Evolutionary conservation across 2,797 vertebrate species (phyloP).

Genomic region (Graptemys geographica): DNA sequence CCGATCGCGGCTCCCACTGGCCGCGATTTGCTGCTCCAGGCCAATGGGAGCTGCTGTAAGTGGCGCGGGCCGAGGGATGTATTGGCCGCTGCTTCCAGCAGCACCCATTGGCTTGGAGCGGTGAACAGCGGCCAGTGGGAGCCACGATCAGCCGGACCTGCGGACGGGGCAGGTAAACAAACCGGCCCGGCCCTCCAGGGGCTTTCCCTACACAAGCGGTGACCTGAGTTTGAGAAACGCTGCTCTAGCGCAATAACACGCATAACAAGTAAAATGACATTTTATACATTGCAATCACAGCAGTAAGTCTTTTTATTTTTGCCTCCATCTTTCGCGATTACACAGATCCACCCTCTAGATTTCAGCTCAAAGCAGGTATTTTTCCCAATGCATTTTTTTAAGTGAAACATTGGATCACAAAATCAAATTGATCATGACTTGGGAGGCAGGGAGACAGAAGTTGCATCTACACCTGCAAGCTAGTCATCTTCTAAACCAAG

Average conservation of each 20-base stretch:
- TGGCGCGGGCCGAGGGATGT: too few species aligned
- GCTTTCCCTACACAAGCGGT: too few species aligned
- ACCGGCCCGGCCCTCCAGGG: too few species aligned
- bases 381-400: background rate
- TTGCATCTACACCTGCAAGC: background rate
- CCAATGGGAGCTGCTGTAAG: too few species aligned
- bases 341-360: background rate
- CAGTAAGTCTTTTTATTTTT: background rate
- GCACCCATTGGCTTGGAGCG: too few species aligned
- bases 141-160: too few species aligned
- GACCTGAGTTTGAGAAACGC: too few species aligned
- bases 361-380: background rate
- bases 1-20: too few species aligned
- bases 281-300: background rate
- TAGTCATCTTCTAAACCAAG: background rate
- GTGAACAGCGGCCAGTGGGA: too few species aligned
- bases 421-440: background rate
- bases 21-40: too few species aligned
- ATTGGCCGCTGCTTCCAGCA: too few species aligned
- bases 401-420: background rate
- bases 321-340: background rate
- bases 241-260: background rate
- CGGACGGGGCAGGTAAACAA: too few species aligned
- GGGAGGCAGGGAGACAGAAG: background rate
- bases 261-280: background rate